Conservation (phyloP, 2,113 vertebrate species). For the Murina feae region DNA sequence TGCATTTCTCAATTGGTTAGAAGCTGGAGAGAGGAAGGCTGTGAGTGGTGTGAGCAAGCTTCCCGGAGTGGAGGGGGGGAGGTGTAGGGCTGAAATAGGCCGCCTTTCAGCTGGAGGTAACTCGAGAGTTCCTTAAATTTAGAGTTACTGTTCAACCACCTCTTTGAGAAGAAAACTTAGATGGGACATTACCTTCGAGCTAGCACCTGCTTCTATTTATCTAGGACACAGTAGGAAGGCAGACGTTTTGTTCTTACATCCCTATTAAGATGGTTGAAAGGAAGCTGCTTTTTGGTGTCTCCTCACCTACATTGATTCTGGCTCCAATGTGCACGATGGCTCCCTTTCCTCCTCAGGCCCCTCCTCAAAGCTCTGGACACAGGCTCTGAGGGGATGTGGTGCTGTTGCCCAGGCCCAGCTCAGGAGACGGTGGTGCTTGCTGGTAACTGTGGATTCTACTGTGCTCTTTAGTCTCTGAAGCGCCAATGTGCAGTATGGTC, state of each 20-base stretch:
- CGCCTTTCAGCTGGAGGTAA: not conserved
- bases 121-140: not conserved
- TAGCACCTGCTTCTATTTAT: not conserved
- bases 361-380: not conserved
- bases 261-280: not conserved
- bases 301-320: not conserved
- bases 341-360: not conserved
- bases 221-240: not conserved
- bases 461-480: not conserved
- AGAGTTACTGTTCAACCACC: not conserved
- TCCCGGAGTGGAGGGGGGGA: not conserved
- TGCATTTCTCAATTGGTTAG: not conserved
- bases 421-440: not conserved
- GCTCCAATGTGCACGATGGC: not conserved
- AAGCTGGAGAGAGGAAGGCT: not conserved
- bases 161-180: not conserved
- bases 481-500: not conserved
- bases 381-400: not conserved
- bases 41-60: not conserved
- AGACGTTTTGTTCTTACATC: not conserved
- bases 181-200: not conserved
- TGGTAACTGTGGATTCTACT: not conserved
- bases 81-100: not conserved
- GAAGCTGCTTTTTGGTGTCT: not conserved
- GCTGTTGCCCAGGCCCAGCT: not conserved